phyloP scores from a whole-genome alignment of 2,113 vertebrate genomes.

The Nyctereutes procyonoides region DNA sequence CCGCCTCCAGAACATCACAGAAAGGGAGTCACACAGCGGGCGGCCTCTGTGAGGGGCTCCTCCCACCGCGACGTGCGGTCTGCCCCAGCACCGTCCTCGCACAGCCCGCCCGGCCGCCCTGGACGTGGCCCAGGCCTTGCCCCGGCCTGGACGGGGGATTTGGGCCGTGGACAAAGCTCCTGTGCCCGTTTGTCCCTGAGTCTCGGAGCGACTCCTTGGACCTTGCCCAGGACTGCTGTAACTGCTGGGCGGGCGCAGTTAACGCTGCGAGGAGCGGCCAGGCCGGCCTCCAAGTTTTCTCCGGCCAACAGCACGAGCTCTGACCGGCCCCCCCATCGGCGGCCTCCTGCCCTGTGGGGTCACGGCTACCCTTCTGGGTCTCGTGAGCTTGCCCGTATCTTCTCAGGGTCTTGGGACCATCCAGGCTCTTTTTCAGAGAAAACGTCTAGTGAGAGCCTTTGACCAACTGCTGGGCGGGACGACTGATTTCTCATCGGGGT shows the following conservation, averaged over 20 bases:
- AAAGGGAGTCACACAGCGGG: rapidly evolving
- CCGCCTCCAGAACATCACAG: rapidly evolving
- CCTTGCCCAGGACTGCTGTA: not conserved
- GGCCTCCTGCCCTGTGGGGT: not conserved
- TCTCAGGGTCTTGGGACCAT: rapidly evolving
- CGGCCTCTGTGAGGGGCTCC: not conserved
- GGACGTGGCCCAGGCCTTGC: not conserved
- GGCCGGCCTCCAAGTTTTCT: not conserved
- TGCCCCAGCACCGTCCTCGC: not conserved
- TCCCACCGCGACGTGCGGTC: no score
- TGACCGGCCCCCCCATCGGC: not conserved
- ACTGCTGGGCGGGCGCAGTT: rapidly evolving
- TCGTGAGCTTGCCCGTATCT: not conserved
- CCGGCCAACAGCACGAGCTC: no score
- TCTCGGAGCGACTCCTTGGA: rapidly evolving
- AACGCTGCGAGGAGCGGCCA: rapidly evolving
- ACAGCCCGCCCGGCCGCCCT: no score
- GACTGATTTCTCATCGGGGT: rapidly evolving
- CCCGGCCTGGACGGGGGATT: no score
- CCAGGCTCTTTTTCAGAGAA: not conserved
- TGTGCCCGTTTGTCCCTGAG: rapidly evolving
- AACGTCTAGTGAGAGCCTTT: rapidly evolving
- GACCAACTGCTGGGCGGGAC: rapidly evolving
- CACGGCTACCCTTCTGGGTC: not conserved
- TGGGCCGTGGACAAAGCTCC: no score